phyloP scores from a whole-genome alignment of 2,113 vertebrate genomes.

The Chaenocephalus aceratus region DNA sequence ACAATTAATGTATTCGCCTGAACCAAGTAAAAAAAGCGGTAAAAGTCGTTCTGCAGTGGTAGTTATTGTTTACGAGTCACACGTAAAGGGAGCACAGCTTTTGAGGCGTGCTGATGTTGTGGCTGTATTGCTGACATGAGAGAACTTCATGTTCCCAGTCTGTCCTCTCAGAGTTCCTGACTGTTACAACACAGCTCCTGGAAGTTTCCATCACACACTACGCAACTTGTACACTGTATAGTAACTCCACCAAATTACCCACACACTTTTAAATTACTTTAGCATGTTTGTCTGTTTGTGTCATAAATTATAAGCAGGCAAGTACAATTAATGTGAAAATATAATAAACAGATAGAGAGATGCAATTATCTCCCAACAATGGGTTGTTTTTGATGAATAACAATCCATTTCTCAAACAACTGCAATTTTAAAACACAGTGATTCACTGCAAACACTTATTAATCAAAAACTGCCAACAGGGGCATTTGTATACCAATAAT shows the following conservation, averaged over 20 bases:
- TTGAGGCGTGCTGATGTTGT: constrained; percentile 40
- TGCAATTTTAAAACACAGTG: not conserved
- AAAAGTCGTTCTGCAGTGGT: accelerated
- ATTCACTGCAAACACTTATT: not conserved
- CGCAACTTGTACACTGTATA: not conserved
- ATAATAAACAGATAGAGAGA: not conserved
- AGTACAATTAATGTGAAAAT: not conserved
- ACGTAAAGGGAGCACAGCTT: constrained; percentile 3
- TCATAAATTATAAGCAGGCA: not conserved
- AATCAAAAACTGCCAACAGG: not conserved
- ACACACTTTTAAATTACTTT: not conserved
- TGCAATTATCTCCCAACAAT: not conserved
- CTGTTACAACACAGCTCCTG: not conserved
- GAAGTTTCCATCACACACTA: not conserved
- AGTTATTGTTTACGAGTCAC: not conserved
- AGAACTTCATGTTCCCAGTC: constrained; percentile 54
- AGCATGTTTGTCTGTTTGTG: not conserved
- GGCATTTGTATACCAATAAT: not conserved
- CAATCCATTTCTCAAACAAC: not conserved
- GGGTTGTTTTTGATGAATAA: not conserved
- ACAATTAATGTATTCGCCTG: not conserved
- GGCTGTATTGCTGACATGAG: constrained; percentile 16
- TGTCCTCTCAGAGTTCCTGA: not conserved
- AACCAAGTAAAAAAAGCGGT: not conserved
- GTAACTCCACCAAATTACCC: not conserved